Base-by-base conservation (phyloP, 2,113 vertebrate genomes). In the Nothocercus nigrocapillus region DNA sequence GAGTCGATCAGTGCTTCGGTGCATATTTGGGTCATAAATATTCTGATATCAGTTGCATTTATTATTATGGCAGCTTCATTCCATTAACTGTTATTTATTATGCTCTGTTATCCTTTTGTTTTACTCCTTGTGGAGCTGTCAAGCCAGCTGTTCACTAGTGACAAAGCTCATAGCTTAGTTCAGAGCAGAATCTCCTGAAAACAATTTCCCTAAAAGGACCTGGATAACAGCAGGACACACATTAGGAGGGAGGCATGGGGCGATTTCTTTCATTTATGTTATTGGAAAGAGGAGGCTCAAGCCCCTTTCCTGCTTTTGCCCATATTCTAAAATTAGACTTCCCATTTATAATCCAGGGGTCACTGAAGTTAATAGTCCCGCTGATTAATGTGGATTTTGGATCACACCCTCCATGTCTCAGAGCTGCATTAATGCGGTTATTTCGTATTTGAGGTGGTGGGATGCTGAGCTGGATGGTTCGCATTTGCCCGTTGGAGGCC, bases 21-120 rank as follows among this genome's bases (percentile, higher is more conserved):
- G 95, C 73, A 67, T 91, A 95, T 94, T 94, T 95, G 85, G 94
- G 81, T 92, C 90, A 79, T 91, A 95, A 96, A 93, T 96, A 89
- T 28, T 66, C 30, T 51, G 86, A 34, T 87, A 86, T 84, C 82
- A 95, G 92, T 95, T 86, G 54, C 78, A 79, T 93, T 85, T 92
- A 89, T 94, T 72, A 68, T 88, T 67, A 67, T 90, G 94, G 95
- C 94, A 95, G 94, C 93, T 67, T 90, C 79, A 70, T 88, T 91
- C 76, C 18, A 13, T 80, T 96, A 69, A 84, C 80, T 85, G 11
- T 90, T 96, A 82, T 95, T 95, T 91, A 79, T 93, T 80, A 61
- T 54, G 44, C 82, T 92, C 34, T 75, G 82, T 82, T 91, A 85
- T 91, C 94, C 82, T 89, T 82, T 63, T 3, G 1, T 77, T 87